Evolutionary conservation across 2,113 vertebrate genomes (phyloP), one percentile per base, ranked within the genome.

Genomic region (Zingel zingel): DNA sequence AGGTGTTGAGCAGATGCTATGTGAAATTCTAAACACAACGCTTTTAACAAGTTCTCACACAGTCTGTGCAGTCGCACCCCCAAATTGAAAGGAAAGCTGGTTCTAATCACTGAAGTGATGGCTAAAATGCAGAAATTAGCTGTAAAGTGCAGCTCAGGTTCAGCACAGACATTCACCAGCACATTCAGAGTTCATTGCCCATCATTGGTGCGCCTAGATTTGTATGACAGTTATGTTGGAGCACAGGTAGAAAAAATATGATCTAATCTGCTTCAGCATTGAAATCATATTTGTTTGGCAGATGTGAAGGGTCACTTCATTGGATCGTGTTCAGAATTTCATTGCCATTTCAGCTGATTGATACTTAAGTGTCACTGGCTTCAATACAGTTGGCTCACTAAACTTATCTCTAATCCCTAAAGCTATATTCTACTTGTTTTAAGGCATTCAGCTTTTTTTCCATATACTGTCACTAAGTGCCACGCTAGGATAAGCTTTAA

Each of bases 1-100:
- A 84, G 89, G 81, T 83, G 78, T 78, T 48, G 88, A 91, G 79
- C 88, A 88, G 87, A 91, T 90, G 87, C 84, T 74, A 48, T 64
- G 73, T 82, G 69, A 87, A 79, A 83, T 72, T 77, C 64, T 62
- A 64, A 86, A 88, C 77, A 80, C 74, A 74, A 76, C 50, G 65
- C 69, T 78, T 88, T 89, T 82, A 86, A 86, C 86, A 84, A 77
- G 68, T 89, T 91, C 67, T 91, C 67, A 70, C 64, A 71, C 82
- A 65, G 72, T 75, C 74, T 82, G 67, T 80, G 79, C 56, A 77
- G 72, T 61, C 13, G 1, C 48, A 74, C 56, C 63, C 18, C 6
- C 56, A 69, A 76, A 82, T 62, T 57, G 36, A 87, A 91, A 91
- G 74, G 7, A 33, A 85, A 68, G 77, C 74, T 79, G 88, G 58